Conservation (phyloP, 1,140 invertebrate genomes). For the Wasmannia auropunctata region DNA sequence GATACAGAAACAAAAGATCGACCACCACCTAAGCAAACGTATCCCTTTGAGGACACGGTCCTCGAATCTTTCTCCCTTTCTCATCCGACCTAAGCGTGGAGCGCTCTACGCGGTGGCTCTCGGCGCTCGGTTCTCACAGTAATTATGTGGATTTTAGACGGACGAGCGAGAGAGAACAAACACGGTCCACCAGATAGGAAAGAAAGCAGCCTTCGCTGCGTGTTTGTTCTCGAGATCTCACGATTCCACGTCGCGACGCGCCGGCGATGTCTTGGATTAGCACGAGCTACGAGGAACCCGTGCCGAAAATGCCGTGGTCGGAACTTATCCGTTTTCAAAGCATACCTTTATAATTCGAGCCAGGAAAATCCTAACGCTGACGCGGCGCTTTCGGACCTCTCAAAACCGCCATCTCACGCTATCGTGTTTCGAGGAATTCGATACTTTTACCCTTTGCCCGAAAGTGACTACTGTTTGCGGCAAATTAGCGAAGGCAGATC, state of each 20-base stretch:
- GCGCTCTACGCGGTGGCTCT: slow-evolving; percentile 57
- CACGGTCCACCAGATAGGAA: slow-evolving; percentile 47
- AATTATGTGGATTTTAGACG: slow-evolving; percentile 71
- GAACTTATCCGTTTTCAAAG: slow-evolving; percentile 38
- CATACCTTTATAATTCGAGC: background rate
- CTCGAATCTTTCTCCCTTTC: slow-evolving; percentile 47
- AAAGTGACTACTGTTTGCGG: background rate
- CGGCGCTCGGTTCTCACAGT: slow-evolving; percentile 67
- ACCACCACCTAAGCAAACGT: slow-evolving; percentile 67
- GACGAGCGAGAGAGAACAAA: slow-evolving; percentile 57
- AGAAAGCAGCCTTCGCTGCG: slow-evolving; percentile 9
- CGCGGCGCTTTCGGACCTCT: background rate
- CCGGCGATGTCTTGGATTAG: slow-evolving; percentile 43
- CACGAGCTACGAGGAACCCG: slow-evolving; percentile 42
- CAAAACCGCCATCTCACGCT: slow-evolving; percentile 13
- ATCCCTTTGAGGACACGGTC: slow-evolving; percentile 34
- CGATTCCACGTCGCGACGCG: slow-evolving; percentile 16
- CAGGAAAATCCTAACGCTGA: background rate
- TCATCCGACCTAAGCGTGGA: slow-evolving; percentile 49
- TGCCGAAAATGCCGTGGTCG: slow-evolving; percentile 50
- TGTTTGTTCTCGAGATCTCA: slow-evolving; percentile 55
- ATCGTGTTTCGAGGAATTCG: slow-evolving; percentile 37
- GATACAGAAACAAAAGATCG: slow-evolving; percentile 73
- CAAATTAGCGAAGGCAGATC: slow-evolving; percentile 17
- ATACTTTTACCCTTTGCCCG: slow-evolving; percentile 22